Evolutionary conservation across 2,797 vertebrate genomes (phyloP).

Genomic region (Remorina albescens): DNA sequence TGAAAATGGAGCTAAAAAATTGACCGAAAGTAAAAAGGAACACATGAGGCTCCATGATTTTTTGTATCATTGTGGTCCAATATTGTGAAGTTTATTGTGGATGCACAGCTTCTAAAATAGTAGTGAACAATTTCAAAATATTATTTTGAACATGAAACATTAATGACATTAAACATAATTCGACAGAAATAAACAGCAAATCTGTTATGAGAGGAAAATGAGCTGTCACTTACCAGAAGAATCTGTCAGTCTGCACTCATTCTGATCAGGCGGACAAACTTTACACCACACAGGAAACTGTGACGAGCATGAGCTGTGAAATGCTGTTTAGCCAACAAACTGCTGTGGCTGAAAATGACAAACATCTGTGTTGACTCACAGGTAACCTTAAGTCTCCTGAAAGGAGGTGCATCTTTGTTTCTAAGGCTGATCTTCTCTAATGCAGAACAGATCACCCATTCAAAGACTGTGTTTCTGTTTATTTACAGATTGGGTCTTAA

Average conservation of each 20-base stretch:
- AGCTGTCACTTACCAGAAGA: conserved; percentile 75
- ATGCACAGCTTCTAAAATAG: background rate
- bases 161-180: too few species aligned
- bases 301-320: conserved; percentile 72
- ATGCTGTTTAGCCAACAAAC: conserved; percentile 46
- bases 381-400: conserved; percentile 21
- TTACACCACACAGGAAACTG: conserved; percentile 83
- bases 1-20: background rate
- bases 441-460: background rate
- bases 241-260: conserved; percentile 55
- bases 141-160: background rate
- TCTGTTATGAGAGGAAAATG: conserved; percentile 22
- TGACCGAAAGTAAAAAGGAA: background rate
- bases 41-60: background rate
- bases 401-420: conserved; percentile 19
- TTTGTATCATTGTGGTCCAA: background rate
- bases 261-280: conserved; percentile 63
- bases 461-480: background rate
- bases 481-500: background rate
- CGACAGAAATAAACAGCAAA: background rate
- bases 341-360: conserved; percentile 67
- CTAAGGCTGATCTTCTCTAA: background rate
- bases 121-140: background rate
- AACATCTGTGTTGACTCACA: conserved; percentile 52
- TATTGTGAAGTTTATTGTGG: background rate